Evolutionary conservation across 2,797 vertebrate genomes (phyloP).

Genomic region (Molossus molossus): DNA sequence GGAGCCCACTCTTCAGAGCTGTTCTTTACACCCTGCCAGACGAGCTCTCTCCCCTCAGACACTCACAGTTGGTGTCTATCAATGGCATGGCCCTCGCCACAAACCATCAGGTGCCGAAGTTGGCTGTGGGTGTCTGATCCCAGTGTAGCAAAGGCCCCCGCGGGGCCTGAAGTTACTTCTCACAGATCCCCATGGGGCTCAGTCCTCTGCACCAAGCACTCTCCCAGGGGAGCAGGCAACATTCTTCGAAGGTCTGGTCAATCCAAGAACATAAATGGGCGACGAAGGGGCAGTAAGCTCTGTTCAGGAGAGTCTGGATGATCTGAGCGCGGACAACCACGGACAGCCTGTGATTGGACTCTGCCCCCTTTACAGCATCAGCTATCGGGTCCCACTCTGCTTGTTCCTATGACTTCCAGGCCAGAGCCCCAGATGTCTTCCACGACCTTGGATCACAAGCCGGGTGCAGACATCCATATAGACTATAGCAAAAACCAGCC

Average conservation of each 20-base stretch:
- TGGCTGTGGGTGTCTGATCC: not conserved
- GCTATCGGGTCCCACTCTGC: not conserved
- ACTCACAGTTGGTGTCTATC: not conserved
- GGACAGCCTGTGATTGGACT: accelerated
- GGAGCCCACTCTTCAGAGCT: not conserved
- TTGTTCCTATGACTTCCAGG: not conserved
- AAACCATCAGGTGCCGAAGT: not conserved
- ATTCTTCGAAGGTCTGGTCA: not conserved
- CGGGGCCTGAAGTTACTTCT: not conserved
- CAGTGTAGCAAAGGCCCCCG: not conserved
- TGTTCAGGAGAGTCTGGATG: not conserved
- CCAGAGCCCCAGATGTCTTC: not conserved
- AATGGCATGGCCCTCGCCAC: not conserved
- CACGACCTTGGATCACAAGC: not conserved
- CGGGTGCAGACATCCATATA: not conserved
- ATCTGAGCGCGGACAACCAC: not conserved
- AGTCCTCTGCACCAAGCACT: not conserved
- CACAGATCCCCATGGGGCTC: not conserved
- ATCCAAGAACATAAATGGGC: not conserved
- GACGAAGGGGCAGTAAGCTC: not conserved
- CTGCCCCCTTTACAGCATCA: not conserved
- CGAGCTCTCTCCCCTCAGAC: not conserved
- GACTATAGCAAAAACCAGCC: not conserved
- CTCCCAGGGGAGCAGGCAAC: not conserved
- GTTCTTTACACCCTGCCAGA: not conserved